Evolutionary conservation across 2,888 invertebrate species (phyloP).

Genomic region (Cosmopolites sordidus): DNA sequence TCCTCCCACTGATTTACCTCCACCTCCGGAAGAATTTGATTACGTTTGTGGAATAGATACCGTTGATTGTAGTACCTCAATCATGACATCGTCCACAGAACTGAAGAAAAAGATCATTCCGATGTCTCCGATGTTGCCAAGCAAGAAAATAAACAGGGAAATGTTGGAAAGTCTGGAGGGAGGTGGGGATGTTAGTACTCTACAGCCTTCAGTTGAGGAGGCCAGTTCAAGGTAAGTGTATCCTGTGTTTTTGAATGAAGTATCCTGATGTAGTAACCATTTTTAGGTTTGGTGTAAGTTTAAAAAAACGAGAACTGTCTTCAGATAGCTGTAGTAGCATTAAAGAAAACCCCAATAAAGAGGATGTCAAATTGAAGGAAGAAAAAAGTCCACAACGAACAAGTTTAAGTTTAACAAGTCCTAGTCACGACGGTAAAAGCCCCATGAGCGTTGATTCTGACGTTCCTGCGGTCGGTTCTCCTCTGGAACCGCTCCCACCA

Average conservation of each 20-base stretch:
- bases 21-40: constrained; percentile 66
- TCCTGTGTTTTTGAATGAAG: no score
- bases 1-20: constrained; percentile 75
- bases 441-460: constrained; percentile 47
- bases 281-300: constrained; percentile 61
- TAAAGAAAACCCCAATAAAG: constrained; percentile 41
- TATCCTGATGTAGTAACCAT: no score
- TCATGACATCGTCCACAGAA: constrained; percentile 40
- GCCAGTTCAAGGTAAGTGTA: constrained; percentile 53
- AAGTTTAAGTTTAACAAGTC: constrained; percentile 46
- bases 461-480: constrained; percentile 51
- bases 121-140: constrained; percentile 38
- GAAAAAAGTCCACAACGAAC: constrained; percentile 44
- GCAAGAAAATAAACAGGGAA: constrained; percentile 43
- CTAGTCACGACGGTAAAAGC: constrained; percentile 45
- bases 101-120: constrained; percentile 44
- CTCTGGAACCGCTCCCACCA: constrained; percentile 47
- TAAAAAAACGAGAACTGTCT: constrained; percentile 63
- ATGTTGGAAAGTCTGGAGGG: constrained; percentile 29
- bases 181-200: constrained; percentile 54
- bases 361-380: constrained; percentile 45
- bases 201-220: constrained; percentile 67
- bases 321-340: constrained; percentile 56
- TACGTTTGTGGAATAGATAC: constrained; percentile 37
- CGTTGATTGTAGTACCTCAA: constrained; percentile 36